A percentile compares a stretch with the other conserved stretches of the same genome.
These are phyloP conservation scores for Bergia puertoricense DNA, from an alignment of 92 coral and sea anemone species.

Conservation along the genomic window DNA sequence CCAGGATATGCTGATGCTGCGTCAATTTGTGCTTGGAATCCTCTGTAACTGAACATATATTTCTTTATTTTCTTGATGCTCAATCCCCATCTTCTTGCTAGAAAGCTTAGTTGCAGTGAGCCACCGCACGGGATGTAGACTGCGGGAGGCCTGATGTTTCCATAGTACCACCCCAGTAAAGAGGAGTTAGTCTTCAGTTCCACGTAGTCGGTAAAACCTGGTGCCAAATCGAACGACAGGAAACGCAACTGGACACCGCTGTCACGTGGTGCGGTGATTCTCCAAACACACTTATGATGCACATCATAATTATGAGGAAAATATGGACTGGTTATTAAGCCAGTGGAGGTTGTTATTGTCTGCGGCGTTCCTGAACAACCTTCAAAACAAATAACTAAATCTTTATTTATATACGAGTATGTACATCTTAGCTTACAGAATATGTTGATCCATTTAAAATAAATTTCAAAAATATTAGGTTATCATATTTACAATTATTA, in stretches of 20 bases:
- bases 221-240: not conserved
- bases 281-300: not conserved
- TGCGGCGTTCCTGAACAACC: not conserved
- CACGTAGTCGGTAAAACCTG: not conserved
- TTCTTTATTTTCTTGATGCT: not conserved
- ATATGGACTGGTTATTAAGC: not conserved
- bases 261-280: not conserved
- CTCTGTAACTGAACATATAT: not conserved
- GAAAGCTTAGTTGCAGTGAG: not conserved
- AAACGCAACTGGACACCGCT: not conserved
- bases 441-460: too few relatives aligned
- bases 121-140: not conserved
- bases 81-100: not conserved
- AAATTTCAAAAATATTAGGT: too few relatives aligned
- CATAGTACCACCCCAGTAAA: not conserved
- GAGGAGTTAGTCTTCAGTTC: not conserved
- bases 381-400: not conserved
- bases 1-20: not conserved
- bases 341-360: not conserved
- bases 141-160: not conserved
- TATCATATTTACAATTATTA: too few relatives aligned
- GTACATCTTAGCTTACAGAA: too few relatives aligned
- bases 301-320: not conserved
- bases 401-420: too few relatives aligned
- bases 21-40: not conserved